These are phyloP conservation scores for Ciconia boyciana DNA, from an alignment of 2,113 vertebrate genomes.

Conservation along the genomic window DNA sequence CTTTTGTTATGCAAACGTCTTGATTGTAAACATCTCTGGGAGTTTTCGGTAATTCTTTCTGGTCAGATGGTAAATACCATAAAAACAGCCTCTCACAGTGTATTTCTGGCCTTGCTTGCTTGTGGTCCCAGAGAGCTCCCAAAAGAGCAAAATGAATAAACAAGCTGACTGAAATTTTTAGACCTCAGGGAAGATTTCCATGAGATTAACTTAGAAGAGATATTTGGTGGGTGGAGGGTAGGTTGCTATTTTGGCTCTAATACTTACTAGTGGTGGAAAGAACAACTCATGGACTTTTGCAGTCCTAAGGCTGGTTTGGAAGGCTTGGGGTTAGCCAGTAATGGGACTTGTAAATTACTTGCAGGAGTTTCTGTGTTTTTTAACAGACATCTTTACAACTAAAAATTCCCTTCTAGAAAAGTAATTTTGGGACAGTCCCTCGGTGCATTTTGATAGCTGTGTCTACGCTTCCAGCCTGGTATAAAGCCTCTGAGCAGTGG, in stretches of 20 bases:
- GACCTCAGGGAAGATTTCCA: neutral
- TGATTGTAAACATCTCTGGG: neutral
- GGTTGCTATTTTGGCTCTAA: neutral
- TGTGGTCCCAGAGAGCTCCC: neutral
- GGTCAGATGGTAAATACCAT: neutral
- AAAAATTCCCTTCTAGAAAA: neutral
- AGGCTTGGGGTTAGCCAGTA: neutral
- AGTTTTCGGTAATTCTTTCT: conserved; percentile 9
- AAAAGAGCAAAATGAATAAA: neutral
- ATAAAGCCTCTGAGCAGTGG: neutral
- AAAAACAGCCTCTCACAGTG: neutral
- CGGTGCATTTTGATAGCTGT: neutral
- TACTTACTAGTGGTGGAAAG: neutral
- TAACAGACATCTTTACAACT: neutral
- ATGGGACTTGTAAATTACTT: neutral
- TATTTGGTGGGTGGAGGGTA: neutral
- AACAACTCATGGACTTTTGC: neutral
- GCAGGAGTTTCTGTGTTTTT: neutral
- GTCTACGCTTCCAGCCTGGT: neutral
- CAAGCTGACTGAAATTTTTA: neutral
- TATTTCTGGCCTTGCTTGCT: neutral
- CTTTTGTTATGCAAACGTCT: neutral
- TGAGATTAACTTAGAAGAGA: neutral
- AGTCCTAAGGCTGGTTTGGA: neutral
- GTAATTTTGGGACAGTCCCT: neutral